Conservation (phyloP, 1,140 invertebrate genomes). For the Zaprionus ornatus region DNA sequence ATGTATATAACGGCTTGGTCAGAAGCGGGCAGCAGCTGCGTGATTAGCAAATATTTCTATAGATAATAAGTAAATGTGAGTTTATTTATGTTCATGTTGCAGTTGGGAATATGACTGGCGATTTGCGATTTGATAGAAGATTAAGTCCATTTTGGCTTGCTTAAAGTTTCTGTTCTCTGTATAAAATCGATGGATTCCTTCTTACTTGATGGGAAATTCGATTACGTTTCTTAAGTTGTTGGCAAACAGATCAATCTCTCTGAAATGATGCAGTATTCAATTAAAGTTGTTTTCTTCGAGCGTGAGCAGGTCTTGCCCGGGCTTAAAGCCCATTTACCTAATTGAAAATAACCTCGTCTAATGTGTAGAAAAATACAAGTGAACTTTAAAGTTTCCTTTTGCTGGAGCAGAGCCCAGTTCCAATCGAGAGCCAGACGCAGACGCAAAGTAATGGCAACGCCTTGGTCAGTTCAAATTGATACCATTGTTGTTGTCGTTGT, state of each 20-base stretch:
- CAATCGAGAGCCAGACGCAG: slow-evolving; percentile 32
- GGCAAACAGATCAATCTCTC: not conserved
- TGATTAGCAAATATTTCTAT: slow-evolving; percentile 77
- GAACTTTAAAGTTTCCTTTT: slow-evolving; percentile 54
- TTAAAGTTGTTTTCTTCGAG: not conserved
- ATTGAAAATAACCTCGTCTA: slow-evolving; percentile 50
- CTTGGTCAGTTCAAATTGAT: slow-evolving; percentile 67
- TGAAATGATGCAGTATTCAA: not conserved
- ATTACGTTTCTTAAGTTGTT: not conserved
- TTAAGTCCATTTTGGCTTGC: not conserved
- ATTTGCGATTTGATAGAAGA: slow-evolving; percentile 2
- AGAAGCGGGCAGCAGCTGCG: slow-evolving; percentile 51
- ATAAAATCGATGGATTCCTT: not conserved
- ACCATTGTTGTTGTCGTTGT: slow-evolving; percentile 36
- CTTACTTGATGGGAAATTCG: not conserved
- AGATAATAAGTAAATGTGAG: slow-evolving; percentile 67
- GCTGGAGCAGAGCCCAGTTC: slow-evolving; percentile 12
- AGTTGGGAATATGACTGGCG: slow-evolving; percentile 63
- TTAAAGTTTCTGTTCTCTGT: not conserved
- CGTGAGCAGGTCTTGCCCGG: slow-evolving; percentile 11
- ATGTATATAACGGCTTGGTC: slow-evolving; percentile 26
- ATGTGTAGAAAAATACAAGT: slow-evolving; percentile 45
- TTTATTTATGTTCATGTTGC: slow-evolving; percentile 55
- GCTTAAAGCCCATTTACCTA: slow-evolving; percentile 56
- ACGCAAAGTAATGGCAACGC: slow-evolving; percentile 62